These are phyloP conservation scores for Hippopotamyrus pictus DNA, from an alignment of 2,797 vertebrate species.

Conservation along the genomic window DNA sequence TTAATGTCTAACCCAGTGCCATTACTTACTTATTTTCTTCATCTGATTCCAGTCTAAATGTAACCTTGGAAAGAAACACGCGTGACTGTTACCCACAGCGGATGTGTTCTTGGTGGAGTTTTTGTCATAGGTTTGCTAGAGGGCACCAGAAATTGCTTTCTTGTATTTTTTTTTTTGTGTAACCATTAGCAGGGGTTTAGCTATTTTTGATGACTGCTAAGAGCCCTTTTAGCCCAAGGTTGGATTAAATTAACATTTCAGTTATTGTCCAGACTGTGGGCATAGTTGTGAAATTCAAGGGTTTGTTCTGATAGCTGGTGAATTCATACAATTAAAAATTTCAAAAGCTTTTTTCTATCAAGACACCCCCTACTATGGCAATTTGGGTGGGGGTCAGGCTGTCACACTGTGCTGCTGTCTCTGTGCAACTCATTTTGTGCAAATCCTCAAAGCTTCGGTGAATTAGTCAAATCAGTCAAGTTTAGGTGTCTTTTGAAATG, in stretches of 20 bases:
- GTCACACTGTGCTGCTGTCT: not conserved
- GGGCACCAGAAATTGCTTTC: not conserved
- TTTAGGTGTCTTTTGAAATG: not conserved
- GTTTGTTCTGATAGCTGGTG: not conserved
- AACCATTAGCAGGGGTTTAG: not conserved
- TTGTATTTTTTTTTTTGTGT: not conserved
- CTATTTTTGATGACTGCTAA: not conserved
- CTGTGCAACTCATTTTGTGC: not conserved
- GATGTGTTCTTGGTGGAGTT: not conserved
- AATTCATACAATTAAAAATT: not conserved
- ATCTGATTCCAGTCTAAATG: not conserved
- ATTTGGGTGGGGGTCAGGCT: not conserved
- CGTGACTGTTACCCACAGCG: not conserved
- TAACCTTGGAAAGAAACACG: not conserved
- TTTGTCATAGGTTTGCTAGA: not conserved
- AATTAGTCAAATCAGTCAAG: not conserved
- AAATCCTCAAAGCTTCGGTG: not conserved
- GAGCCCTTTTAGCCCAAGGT: not conserved
- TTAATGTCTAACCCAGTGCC: conserved; percentile 12
- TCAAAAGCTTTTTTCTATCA: not conserved
- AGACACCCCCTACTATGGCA: not conserved
- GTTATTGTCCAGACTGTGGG: not conserved
- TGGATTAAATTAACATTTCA: not conserved
- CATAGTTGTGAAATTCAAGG: not conserved
- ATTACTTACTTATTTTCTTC: not conserved